These are phyloP conservation scores for Lycodopsis pacificus DNA, from an alignment of 2,797 vertebrate genomes.

Conservation along the genomic window DNA sequence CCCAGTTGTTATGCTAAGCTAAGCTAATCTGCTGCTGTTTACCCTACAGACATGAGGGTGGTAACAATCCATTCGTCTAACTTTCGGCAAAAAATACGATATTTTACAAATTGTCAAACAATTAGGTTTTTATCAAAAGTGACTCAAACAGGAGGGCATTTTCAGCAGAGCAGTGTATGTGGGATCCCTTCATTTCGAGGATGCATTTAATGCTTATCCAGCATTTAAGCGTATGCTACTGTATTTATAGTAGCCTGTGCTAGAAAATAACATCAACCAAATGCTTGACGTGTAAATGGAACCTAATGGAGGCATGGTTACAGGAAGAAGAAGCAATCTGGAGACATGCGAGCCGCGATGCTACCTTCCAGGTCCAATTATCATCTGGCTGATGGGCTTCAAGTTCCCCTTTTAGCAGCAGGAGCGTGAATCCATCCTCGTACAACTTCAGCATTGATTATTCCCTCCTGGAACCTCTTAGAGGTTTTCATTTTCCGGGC, in stretches of 20 bases:
- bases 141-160: background rate
- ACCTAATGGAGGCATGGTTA: conserved; percentile 41
- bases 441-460: conserved; percentile 56
- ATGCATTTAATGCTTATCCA: background rate
- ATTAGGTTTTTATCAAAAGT: background rate
- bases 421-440: conserved; percentile 26
- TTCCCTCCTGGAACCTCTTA: conserved; percentile 37
- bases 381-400: conserved; percentile 15
- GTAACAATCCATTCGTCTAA: background rate
- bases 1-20: background rate
- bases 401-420: conserved; percentile 40
- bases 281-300: conserved; percentile 24
- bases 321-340: conserved; percentile 28
- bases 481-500: conserved; percentile 39
- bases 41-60: background rate
- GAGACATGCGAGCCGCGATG: conserved; percentile 22
- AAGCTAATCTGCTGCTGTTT: background rate
- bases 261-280: background rate
- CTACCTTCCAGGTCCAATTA: conserved; percentile 49
- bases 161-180: background rate
- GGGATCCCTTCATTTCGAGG: background rate
- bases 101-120: background rate
- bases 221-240: background rate
- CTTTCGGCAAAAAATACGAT: background rate
- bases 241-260: background rate